A percentile compares a stretch with the other conserved stretches of the same genome.
phyloP scores from a whole-genome alignment of 2,888 invertebrate genomes.

The Plebejus argus region DNA sequence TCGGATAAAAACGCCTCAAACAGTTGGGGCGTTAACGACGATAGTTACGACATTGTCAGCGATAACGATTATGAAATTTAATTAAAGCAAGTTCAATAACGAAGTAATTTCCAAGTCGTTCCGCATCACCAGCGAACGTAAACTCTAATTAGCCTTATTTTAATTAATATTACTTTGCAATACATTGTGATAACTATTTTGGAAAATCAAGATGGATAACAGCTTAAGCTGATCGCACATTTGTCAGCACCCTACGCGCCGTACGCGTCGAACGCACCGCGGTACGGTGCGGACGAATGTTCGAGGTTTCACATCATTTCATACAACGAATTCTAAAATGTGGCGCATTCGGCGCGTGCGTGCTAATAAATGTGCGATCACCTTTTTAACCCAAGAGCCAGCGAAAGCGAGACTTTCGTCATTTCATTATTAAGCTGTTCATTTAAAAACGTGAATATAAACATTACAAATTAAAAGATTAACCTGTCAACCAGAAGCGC shows the following conservation, averaged over 20 bases:
- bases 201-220: not conserved
- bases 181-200: not conserved
- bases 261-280: no score
- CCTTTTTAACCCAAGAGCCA: no score
- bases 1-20: no score
- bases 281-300: no score
- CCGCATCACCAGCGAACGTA: not conserved
- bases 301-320: no score
- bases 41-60: not conserved
- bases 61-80: constrained; percentile 15
- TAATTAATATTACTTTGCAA: not conserved
- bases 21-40: not conserved
- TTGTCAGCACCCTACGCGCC: no score
- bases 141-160: not conserved
- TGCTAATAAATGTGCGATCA: no score
- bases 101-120: constrained; percentile 13
- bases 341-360: no score
- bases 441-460: no score
- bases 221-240: not conserved
- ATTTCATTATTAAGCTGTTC: no score
- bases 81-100: constrained; percentile 15
- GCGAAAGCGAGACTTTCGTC: no score
- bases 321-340: no score
- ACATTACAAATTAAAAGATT: constrained; percentile 2
- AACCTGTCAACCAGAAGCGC: constrained; percentile 29